Evolutionary conservation across 2,797 vertebrate genomes (phyloP), one percentile per base, ranked within the genome.

Genomic region (Mus spretus): DNA sequence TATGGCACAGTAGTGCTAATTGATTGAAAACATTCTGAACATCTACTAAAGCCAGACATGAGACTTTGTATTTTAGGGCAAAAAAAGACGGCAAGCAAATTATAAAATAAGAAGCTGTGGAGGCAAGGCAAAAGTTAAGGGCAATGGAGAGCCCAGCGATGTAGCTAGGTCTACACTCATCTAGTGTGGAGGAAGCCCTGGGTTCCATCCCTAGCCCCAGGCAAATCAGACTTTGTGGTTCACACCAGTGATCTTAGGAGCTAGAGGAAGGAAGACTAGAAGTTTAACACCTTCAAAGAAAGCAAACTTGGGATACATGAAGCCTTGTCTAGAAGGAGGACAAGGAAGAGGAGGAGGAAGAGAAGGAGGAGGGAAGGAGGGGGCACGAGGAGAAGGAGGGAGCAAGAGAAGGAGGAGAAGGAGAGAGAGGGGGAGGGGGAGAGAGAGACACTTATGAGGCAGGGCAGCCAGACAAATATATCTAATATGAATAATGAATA

Each of bases 401-500:
- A 40, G 37, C 37, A 40, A 11, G 17, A 3, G 8, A 4, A 5
- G 50, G 70, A 19, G 17, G n/a, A 17, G 19, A n/a, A 10, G 19
- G 26, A 31, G 9, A 63, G 40, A 11, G 17, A 6, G 7, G 40
- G 13, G 74, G 37, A 20, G 9, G 44, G 40, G 14, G 37, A 20
- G 9, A 44, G 40, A 11, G 17, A 3, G 8, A 4, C 12, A 40
- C 20, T 80, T 72, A 96, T 7, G 1, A 12, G 44, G 61, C 19
- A 70, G 13, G 47, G 28, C 5, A 47, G 4, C 14, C 74, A 57
- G 50, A n/a, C 57, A 85, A 91, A 47, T 85, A 47, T 55, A 93
- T 93, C 94, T 79, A 92, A 44, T n/a, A 17, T 67, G 37, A 92
- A 59, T 87, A 89, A 65, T 84, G 24, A 90, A 34, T 75, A 82